These are phyloP conservation scores for Andrena marginata DNA, from an alignment of 2,888 invertebrate species.

Conservation along the genomic window DNA sequence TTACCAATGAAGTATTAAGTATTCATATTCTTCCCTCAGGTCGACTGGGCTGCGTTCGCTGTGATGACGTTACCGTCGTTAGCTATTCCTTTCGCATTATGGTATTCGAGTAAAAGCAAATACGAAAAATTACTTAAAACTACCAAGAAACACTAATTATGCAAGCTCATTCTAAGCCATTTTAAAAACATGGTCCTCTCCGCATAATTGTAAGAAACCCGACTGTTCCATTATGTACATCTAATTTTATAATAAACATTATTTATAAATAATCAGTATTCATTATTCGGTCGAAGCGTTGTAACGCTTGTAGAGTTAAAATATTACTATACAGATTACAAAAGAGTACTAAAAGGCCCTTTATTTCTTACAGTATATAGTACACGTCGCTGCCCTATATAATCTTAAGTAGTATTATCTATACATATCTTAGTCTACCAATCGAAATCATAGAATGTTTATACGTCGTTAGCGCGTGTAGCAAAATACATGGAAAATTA, in stretches of 20 bases:
- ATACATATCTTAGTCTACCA: slow-evolving; percentile 7
- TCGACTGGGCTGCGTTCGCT: slow-evolving; percentile 98
- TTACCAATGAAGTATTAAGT: slow-evolving; percentile 5
- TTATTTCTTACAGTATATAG: slow-evolving; percentile 36
- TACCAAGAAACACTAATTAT: slow-evolving; percentile 87
- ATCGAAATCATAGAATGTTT: slow-evolving; percentile 14
- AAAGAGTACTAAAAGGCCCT: slow-evolving; percentile 18
- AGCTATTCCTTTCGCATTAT: slow-evolving; percentile 96
- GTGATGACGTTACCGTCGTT: slow-evolving; percentile 98
- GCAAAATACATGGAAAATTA: slow-evolving; percentile 23
- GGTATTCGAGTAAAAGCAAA: slow-evolving; percentile 98
- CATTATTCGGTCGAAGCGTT: neutral
- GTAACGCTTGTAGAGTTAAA: neutral
- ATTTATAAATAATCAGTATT: slow-evolving; percentile 75
- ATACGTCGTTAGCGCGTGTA: neutral
- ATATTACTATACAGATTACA: neutral
- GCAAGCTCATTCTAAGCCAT: slow-evolving; percentile 50
- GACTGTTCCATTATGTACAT: slow-evolving; percentile 76
- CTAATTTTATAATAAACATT: slow-evolving; percentile 81
- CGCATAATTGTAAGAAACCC: slow-evolving; percentile 76
- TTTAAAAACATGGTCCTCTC: slow-evolving; percentile 67
- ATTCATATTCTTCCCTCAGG: slow-evolving; percentile 81
- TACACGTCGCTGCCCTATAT: slow-evolving; percentile 12
- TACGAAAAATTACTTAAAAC: slow-evolving; percentile 93
- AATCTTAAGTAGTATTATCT: slow-evolving; percentile 31